Base-by-base conservation (phyloP, 1,140 invertebrate genomes). In the Drosophila erecta region DNA sequence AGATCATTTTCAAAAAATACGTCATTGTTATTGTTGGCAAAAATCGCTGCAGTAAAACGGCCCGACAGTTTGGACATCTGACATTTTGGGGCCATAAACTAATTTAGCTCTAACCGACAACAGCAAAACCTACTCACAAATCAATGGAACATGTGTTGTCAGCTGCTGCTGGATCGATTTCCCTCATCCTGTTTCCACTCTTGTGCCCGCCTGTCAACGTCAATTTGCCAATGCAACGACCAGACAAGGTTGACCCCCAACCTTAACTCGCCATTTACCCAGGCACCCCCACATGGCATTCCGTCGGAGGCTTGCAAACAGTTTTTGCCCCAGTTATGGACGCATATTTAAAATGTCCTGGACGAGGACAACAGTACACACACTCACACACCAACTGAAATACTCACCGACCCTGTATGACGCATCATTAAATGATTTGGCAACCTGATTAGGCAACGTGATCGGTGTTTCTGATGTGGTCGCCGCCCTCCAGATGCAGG, bases 391-490 rank as follows among this genome's bases (percentile, higher is more conserved):
- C 30, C 6, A 30, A 30, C 8, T 10, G 30, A 30, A 30, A 30
- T 30, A 30, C 30, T 30, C 30, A n/a, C 7, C n/a, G 64, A 33
- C 20, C 24, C 24, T 27, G 37, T 33, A 33, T 56, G 53, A 49
- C 59, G 61, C 81, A 80, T 77, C 67, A 81, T 77, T 86, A 75
- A 85, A 86, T 86, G 77, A 85, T 85, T 85, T 64, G 69, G 51
- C 59, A 75, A 76, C 72, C 73, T 76, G 73, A 76, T 76, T 76
- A 76, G 72, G 72, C 73, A 77, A 86, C 81, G 81, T 85, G 77
- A 86, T 69, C 51, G 38, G 67, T 60, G 51, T 81, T 43, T 20
- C 41, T 64, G 75, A 86, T 74, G 49, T 33, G 53, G 20, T 15
- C 3, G 22, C 57, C 24, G 0, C 30, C 20, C 40, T 35, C 8